A percentile compares a stretch with the other conserved stretches of the same genome.
These are phyloP conservation scores for Anser cygnoides DNA, from an alignment of 2,113 vertebrate genomes.

Conservation along the genomic window DNA sequence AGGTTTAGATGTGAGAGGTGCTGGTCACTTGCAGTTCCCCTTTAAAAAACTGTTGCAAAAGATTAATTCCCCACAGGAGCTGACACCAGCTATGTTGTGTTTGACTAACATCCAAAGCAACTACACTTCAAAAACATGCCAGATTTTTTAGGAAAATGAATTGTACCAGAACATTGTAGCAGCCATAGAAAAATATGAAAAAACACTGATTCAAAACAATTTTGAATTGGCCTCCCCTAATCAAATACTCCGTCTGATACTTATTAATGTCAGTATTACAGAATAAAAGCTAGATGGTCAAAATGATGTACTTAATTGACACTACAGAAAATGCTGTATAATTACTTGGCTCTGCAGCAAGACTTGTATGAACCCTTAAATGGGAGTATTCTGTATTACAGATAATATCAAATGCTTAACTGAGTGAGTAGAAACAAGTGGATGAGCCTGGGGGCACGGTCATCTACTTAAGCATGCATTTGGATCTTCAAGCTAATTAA, in stretches of 20 bases:
- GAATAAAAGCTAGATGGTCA: not conserved
- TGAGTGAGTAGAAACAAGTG: conserved; percentile 64
- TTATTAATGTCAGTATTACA: not conserved
- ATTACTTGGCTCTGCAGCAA: conserved; percentile 55
- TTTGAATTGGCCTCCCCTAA: not conserved
- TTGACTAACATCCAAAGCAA: not conserved
- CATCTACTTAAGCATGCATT: conserved; percentile 71
- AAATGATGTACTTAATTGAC: not conserved
- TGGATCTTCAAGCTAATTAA: conserved; percentile 75
- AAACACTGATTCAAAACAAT: not conserved
- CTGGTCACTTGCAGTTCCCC: not conserved
- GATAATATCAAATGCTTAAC: conserved; percentile 68
- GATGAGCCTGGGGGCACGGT: conserved; percentile 67
- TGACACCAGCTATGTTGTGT: not conserved
- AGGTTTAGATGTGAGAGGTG: not conserved
- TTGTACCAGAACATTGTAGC: not conserved
- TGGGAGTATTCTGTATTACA: conserved; percentile 57
- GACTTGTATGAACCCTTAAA: conserved; percentile 46
- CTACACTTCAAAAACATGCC: not conserved
- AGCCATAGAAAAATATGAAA: not conserved
- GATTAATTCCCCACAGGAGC: not conserved
- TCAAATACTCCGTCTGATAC: not conserved
- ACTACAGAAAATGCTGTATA: not conserved
- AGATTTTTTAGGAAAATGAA: not conserved
- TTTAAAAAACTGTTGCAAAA: not conserved